Percentiles rank a stretch among this genome's conserved stretches.
phyloP scores from a whole-genome alignment of 2,113 vertebrate genomes.

The Menidia beryllina region DNA sequence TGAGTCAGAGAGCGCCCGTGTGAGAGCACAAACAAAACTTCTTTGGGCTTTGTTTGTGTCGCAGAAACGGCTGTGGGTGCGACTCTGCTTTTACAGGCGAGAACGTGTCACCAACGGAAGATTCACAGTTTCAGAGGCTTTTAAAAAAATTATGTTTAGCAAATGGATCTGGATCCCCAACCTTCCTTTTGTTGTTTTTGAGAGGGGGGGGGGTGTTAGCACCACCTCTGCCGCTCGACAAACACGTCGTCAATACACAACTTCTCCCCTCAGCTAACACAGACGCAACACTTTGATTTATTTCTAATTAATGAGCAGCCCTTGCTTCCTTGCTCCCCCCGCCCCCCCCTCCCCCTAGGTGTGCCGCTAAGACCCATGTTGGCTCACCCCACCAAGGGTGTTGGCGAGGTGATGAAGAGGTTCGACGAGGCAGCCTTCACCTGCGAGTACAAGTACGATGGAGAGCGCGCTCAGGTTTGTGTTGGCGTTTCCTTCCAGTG shows the following conservation, averaged over 20 bases:
- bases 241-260: neutral
- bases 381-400: slow-evolving; percentile 90
- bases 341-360: slow-evolving; percentile 69
- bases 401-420: slow-evolving; percentile 89
- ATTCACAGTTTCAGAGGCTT: slow-evolving; percentile 33
- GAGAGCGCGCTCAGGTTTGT: slow-evolving; percentile 89
- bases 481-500: neutral
- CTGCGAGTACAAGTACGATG: slow-evolving; percentile 95
- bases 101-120: slow-evolving; percentile 32
- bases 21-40: slow-evolving; percentile 36
- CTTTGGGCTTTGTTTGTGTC: slow-evolving; percentile 37
- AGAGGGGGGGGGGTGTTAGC: slow-evolving; percentile 24
- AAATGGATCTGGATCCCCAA: neutral
- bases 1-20: slow-evolving; percentile 42
- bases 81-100: slow-evolving; percentile 33
- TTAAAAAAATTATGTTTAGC: neutral
- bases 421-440: slow-evolving; percentile 91
- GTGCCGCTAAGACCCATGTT: slow-evolving; percentile 91
- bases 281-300: slow-evolving; percentile 1
- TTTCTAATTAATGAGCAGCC: slow-evolving; percentile 10
- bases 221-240: neutral
- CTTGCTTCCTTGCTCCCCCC: neutral
- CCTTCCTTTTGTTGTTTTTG: neutral
- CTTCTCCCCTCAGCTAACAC: slow-evolving; percentile 6
- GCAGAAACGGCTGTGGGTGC: slow-evolving; percentile 47